Evolutionary conservation across 2,113 vertebrate species (phyloP).

Genomic region (Rhinopomastus cyanomelas): DNA sequence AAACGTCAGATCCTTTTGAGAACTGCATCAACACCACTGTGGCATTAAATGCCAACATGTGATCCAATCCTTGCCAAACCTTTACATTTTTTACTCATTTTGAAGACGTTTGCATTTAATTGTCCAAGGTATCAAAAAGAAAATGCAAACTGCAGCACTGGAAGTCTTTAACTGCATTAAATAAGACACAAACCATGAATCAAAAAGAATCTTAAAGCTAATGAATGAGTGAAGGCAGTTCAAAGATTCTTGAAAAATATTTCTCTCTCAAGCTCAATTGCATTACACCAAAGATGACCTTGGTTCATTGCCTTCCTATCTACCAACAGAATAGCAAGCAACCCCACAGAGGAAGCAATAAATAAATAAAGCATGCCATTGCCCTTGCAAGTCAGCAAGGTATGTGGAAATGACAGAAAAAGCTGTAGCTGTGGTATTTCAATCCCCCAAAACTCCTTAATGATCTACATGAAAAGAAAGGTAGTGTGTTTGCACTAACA

Average conservation of each 20-base stretch:
- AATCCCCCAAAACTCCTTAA: background rate
- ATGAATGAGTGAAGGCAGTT: background rate
- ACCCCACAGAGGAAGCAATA: background rate
- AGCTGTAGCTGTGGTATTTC: background rate
- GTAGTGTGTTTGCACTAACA: background rate
- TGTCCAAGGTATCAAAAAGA: background rate
- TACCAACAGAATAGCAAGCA: background rate
- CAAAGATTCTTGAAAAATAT: conserved; percentile 1
- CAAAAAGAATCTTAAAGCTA: background rate
- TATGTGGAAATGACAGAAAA: background rate
- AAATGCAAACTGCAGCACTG: background rate
- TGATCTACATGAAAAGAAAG: background rate
- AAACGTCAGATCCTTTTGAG: background rate
- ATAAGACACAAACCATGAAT: background rate
- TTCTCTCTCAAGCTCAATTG: background rate
- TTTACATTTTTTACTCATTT: background rate
- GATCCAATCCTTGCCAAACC: background rate
- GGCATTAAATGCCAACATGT: background rate
- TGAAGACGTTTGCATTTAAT: background rate
- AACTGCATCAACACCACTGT: background rate
- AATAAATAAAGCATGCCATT: background rate
- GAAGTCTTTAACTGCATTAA: background rate
- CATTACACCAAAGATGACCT: background rate
- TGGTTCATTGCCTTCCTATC: background rate
- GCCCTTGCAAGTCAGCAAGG: background rate